Evolutionary conservation across 2,888 invertebrate genomes (phyloP).

Genomic region (Tricholauxania praeusta): DNA sequence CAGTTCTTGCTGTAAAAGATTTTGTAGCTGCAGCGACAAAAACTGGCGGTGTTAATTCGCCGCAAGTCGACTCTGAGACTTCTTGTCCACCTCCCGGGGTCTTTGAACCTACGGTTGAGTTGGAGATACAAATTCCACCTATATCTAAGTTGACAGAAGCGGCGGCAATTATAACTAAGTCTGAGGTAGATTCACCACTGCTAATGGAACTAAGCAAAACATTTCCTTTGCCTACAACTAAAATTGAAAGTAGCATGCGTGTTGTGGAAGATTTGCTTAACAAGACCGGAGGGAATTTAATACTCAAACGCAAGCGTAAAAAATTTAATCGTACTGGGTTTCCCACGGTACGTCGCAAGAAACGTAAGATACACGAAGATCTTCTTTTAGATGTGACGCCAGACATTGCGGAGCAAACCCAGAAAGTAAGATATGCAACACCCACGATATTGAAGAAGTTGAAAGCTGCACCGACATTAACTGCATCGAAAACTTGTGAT

Average conservation of each 20-base stretch:
- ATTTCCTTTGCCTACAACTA: conserved; percentile 49
- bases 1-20: conserved; percentile 20
- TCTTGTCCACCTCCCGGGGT: conserved; percentile 74
- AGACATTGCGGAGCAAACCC: conserved; percentile 36
- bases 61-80: conserved; percentile 51
- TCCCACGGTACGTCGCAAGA: conserved; percentile 85
- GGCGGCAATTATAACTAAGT: conserved; percentile 68
- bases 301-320: conserved; percentile 75
- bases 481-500: conserved; percentile 69
- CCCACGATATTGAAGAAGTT: conserved; percentile 30
- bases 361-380: conserved; percentile 71
- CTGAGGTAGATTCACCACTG: conserved; percentile 68
- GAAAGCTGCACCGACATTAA: conserved; percentile 18
- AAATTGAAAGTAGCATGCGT: conserved; percentile 51
- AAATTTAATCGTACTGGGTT: conserved; percentile 90
- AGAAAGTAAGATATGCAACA: conserved; percentile 4
- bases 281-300: conserved; percentile 62
- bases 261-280: conserved; percentile 65
- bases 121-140: conserved; percentile 76
- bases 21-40: conserved; percentile 3
- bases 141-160: conserved; percentile 69
- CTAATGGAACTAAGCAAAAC: conserved; percentile 55
- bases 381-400: conserved; percentile 41
- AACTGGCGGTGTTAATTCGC: neutral
- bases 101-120: conserved; percentile 77